Conservation (phyloP, 2,113 vertebrate genomes). For the Pampusana beccarii region DNA sequence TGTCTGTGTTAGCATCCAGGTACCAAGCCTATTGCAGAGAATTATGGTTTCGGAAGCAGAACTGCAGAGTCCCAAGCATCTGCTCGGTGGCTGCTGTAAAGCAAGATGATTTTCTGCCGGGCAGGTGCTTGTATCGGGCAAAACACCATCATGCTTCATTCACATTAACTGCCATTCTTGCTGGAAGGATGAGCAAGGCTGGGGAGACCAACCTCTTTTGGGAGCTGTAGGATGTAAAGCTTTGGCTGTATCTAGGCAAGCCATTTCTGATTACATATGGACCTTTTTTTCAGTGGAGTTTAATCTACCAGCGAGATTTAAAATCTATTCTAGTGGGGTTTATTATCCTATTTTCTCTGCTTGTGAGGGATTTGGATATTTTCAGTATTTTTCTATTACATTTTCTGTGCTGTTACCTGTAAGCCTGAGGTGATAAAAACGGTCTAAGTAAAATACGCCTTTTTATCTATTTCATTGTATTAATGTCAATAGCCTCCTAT, state of each 20-base stretch:
- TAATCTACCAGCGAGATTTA: background rate
- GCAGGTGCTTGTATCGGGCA: background rate
- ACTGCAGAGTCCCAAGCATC: background rate
- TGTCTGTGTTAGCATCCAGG: background rate
- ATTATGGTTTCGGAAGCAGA: background rate
- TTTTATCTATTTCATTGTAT: background rate
- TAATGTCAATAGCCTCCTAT: background rate
- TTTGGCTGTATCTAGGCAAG: background rate
- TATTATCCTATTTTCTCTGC: background rate
- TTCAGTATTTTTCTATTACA: background rate
- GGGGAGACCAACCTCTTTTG: background rate
- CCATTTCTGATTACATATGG: background rate
- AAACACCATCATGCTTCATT: accelerated
- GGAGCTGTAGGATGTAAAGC: background rate
- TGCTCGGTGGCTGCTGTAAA: background rate
- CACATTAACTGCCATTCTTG: background rate
- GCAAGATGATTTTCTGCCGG: background rate
- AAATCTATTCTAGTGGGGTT: background rate
- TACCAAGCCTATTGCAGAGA: background rate
- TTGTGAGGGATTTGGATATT: background rate
- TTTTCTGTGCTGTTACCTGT: background rate
- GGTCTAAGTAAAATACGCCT: background rate
- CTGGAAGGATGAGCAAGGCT: background rate
- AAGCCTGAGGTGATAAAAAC: background rate
- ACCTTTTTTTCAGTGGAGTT: background rate